These are phyloP conservation scores for Apocheima hispidaria DNA, from an alignment of 2,888 invertebrate genomes.

Conservation along the genomic window DNA sequence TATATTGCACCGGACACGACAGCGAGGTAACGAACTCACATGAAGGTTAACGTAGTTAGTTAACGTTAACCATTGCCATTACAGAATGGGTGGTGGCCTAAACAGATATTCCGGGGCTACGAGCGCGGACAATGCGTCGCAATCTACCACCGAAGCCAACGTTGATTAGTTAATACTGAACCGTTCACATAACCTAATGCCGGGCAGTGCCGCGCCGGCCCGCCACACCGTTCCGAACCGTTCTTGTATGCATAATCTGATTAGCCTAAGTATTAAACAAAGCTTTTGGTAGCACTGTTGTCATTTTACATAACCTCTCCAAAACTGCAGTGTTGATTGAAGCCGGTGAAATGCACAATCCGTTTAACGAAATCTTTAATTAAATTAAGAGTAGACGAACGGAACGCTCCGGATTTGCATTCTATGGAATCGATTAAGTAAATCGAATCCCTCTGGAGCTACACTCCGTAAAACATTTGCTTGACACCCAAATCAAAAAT, in stretches of 20 bases:
- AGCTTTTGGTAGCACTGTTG: slow-evolving; percentile 72
- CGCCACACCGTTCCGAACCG: slow-evolving; percentile 72
- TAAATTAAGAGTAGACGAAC: slow-evolving; percentile 45
- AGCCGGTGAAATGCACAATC: slow-evolving; percentile 59
- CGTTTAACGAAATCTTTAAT: slow-evolving; percentile 53
- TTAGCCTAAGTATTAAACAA: slow-evolving; percentile 82
- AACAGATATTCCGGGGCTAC: slow-evolving; percentile 85
- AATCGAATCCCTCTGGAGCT: slow-evolving; percentile 82
- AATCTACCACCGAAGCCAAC: slow-evolving; percentile 82
- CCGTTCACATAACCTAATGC: slow-evolving; percentile 79
- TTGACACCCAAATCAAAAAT: slow-evolving; percentile 87
- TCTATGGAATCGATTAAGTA: slow-evolving; percentile 82
- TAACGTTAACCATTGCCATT: slow-evolving; percentile 77
- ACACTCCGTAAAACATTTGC: slow-evolving; percentile 84
- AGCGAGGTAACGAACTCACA: slow-evolving; percentile 63
- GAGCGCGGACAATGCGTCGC: slow-evolving; percentile 82
- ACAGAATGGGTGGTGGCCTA: slow-evolving; percentile 82
- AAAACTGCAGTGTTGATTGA: slow-evolving; percentile 58
- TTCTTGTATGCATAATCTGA: slow-evolving; percentile 86
- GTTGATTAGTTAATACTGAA: slow-evolving; percentile 84
- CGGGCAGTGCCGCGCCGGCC: slow-evolving; percentile 49
- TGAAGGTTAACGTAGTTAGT: slow-evolving; percentile 71
- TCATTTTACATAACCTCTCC: slow-evolving; percentile 68
- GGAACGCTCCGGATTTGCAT: slow-evolving; percentile 64
- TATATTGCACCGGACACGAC: slow-evolving; percentile 54